phyloP scores from a whole-genome alignment of 2,888 invertebrate species.

The Corbicula japonica region DNA sequence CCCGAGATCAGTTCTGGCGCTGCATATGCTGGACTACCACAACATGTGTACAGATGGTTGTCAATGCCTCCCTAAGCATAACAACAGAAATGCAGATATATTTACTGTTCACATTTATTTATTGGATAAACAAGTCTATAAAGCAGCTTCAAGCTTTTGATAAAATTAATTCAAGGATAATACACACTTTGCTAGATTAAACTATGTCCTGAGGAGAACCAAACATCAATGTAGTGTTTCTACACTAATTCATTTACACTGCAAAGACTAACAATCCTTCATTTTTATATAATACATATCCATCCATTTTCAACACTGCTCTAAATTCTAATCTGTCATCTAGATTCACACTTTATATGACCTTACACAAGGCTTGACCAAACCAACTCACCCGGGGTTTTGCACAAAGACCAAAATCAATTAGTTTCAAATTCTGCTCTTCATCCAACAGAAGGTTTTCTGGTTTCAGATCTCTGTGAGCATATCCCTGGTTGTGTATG shows the following conservation, averaged over 20 bases:
- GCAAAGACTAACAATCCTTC: background rate
- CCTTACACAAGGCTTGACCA: background rate
- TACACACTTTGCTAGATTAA: no score
- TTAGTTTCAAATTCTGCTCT: constrained; percentile 92
- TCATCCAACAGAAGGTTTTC: constrained; percentile 93
- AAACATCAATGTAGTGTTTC: no score
- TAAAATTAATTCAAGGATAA: no score
- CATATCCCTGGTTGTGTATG: constrained; percentile 92
- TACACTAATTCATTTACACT: background rate
- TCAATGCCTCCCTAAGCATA: constrained; percentile 89
- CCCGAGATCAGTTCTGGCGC: constrained; percentile 90
- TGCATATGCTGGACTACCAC: constrained; percentile 93
- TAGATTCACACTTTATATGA: no score
- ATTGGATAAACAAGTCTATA: no score
- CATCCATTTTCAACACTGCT: no score
- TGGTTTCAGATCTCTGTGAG: constrained; percentile 94
- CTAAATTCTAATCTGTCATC: no score
- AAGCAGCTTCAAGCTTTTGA: no score
- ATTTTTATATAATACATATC: background rate
- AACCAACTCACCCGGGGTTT: constrained; percentile 87
- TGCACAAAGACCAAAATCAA: constrained; percentile 94
- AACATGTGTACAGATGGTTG: constrained; percentile 90
- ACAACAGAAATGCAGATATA: background rate
- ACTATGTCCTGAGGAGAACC: no score
- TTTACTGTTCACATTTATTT: background rate